Base-by-base conservation (phyloP, 2,113 vertebrate genomes). In the Micronycteris hirsuta region DNA sequence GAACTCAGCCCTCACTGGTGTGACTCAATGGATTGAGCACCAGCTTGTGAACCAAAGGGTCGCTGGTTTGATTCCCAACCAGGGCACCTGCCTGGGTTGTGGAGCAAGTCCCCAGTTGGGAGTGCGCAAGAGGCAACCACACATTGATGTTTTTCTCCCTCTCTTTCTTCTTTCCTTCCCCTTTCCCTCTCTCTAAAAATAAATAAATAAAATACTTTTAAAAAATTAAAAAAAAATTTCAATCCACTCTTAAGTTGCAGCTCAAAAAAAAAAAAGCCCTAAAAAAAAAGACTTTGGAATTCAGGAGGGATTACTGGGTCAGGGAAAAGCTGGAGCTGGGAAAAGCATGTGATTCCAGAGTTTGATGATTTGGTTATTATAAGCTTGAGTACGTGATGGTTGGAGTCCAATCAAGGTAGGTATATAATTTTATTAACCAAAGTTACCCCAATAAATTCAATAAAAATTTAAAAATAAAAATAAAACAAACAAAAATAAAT, bases 291-390 rank as follows among this genome's bases (percentile, higher is more conserved):
- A 65, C 31, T 63, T 70, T 4, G 43, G 38, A 71, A 86, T 93
- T 95, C 81, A 86, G n/a, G 33, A 58, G 19, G 17, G 36, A 28
- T 91, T 87, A 36, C 58, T 91, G 43, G 78, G 33, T 94, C 54
- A 85, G 31, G 43, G 20, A 20, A 89, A 81, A 43, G 10, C 36
- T 77, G 43, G 33, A 3, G 6, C 47, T 86, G n/a, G 85, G 28
- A 68, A 24, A 90, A 52, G 56, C 45, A 89, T 86, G 58, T 49
- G 89, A 86, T 76, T 86, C 31, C 20, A n/a, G 24, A 31, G 20
- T 86, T 93, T 82, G 70, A 82, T 90, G 36, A 85, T 93, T 95
- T 80, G 7, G 20, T 93, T 86, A 86, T 76, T 86, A 70, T 33
- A 70, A 47, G 31, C 43, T 91, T 88, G 70, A 78, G 9, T 63